phyloP scores from a whole-genome alignment of 2,797 vertebrate genomes.

The Myotis myotis region DNA sequence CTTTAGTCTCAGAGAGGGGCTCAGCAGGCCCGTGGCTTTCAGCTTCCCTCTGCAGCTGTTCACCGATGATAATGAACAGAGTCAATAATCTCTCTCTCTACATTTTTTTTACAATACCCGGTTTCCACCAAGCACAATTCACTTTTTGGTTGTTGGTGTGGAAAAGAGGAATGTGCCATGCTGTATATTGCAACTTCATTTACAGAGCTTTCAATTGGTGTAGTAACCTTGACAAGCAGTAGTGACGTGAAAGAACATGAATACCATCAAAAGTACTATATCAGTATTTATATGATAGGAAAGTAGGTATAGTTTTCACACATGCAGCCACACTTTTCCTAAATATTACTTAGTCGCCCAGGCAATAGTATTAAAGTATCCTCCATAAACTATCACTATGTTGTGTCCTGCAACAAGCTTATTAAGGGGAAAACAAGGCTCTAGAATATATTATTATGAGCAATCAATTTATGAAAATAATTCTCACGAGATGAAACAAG shows the following conservation, averaged over 20 bases:
- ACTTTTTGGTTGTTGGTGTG: background rate
- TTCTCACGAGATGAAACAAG: background rate
- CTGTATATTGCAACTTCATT: background rate
- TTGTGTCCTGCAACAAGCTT: background rate
- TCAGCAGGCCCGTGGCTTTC: constrained; percentile 44
- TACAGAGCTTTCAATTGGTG: constrained; percentile 52
- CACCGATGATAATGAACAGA: constrained; percentile 64
- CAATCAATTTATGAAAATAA: background rate
- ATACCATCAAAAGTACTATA: background rate
- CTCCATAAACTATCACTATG: background rate
- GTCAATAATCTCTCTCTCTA: background rate
- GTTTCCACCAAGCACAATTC: constrained; percentile 4
- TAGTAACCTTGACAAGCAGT: background rate
- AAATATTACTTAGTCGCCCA: background rate
- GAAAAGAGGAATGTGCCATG: background rate
- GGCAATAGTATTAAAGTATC: background rate
- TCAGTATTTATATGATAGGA: background rate
- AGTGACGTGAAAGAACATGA: background rate
- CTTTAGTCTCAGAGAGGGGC: constrained; percentile 46
- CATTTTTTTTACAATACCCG: background rate
- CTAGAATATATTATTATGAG: background rate
- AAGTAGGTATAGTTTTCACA: background rate
- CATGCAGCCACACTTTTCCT: background rate
- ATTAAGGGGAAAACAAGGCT: background rate
- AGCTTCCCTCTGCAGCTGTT: constrained; percentile 65